Base-by-base conservation (phyloP, 1,140 invertebrate genomes). In the Laodelphax striatellus region DNA sequence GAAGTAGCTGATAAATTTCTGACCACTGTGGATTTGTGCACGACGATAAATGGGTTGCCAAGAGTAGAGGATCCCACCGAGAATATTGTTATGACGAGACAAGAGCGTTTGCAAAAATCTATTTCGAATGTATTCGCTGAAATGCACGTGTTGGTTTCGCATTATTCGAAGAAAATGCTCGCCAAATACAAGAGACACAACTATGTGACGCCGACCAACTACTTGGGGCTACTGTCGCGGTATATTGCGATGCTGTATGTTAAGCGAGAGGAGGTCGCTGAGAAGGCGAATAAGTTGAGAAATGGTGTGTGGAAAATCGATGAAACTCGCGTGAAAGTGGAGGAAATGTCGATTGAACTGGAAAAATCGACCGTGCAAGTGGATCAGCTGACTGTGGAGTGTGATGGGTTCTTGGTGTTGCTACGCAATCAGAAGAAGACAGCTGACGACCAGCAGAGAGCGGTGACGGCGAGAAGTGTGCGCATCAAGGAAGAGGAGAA, bases 171-270 rank as follows among this genome's bases (percentile, higher is more conserved):
- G 44, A 77, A 76, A 67, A 92, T 92, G 88, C 74, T 81, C 50
- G 63, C 71, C 1, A 86, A 92, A 74, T 82, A 90, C 73, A 84
- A 86, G 64, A 72, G 89, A n/a, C 80, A 85, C 66, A 90, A 88
- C 72, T 92, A 92, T 71, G 88, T 92, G 28, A 92, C 89, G 1
- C 88, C 89, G 0, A 86, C 83, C 14, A 91, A 91, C 74, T 93
- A 89, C 69, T 75, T 92, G 28, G 87, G 92, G 68, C 77, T 92
- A 2, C 88, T 91, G 10, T 76, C 81, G 0, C 86, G 88, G 56
- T 92, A 91, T 68, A 90, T 91, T 73, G 78, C 78, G 63, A 82
- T 92, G 75, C 70, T 92, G 10, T 76, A 76, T 57, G 73, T 74
- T 41, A 94, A 92, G 70, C 78, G 87, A 42, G 70, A 74, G 19